These are phyloP conservation scores for Acrocephalus scirpaceus DNA, from an alignment of 2,797 vertebrate species.

Conservation along the genomic window DNA sequence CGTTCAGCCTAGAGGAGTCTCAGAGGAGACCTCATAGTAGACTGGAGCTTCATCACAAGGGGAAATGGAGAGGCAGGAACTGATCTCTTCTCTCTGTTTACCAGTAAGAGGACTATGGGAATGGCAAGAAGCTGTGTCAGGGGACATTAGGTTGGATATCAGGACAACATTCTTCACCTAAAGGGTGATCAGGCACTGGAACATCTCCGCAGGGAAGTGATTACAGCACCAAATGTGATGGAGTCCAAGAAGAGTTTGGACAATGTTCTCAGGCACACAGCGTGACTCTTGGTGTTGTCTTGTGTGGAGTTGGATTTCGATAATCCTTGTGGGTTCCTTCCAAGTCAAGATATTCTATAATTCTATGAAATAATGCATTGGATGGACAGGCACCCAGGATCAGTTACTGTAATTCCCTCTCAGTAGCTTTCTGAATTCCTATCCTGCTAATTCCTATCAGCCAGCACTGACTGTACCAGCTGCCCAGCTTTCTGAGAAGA, in stretches of 20 bases:
- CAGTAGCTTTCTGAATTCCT: neutral
- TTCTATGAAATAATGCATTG: neutral
- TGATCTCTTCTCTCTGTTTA: neutral
- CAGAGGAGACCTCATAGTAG: neutral
- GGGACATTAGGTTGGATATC: neutral
- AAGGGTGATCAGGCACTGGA: neutral
- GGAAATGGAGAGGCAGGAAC: neutral
- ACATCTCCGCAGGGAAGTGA: neutral
- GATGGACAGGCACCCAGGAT: neutral
- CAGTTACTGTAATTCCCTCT: neutral
- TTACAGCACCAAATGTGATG: neutral
- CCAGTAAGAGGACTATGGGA: neutral
- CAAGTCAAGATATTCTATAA: neutral
- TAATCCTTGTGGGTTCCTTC: neutral
- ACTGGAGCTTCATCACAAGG: neutral
- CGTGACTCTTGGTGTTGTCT: neutral
- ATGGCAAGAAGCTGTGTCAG: neutral
- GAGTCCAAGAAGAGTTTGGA: neutral
- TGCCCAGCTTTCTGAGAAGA: neutral
- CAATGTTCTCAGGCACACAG: neutral
- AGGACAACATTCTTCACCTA: neutral
- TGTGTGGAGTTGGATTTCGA: neutral
- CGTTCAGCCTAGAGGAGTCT: neutral
- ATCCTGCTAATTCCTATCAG: neutral
- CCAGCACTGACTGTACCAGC: rapidly evolving